Evolutionary conservation across 2,113 vertebrate species (phyloP), one percentile per base, ranked within the genome.

Genomic region (Fukomys damarensis): DNA sequence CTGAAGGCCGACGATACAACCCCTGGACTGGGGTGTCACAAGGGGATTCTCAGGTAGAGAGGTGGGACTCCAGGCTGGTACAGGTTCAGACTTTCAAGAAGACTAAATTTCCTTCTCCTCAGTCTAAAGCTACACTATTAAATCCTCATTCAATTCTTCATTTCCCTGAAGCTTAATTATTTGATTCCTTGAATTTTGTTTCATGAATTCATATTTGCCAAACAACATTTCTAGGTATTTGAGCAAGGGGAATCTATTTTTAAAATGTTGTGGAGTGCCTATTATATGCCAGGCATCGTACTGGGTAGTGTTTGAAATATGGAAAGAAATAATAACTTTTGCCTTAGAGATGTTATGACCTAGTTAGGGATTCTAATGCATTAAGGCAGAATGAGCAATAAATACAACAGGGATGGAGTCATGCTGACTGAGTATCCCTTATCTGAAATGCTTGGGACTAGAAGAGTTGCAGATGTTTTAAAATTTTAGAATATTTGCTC

Each of bases 111-210:
- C 22, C 56, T 95, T 56, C 89, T 76, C 22, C 70, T 94, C 14
- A 35, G 12, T 70, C 4, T 28, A 95, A 72, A 79, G 8, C 41
- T 56, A 1, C 61, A 63, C 79, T 81, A n/a, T 7, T 6, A 1
- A 90, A 77, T 72, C 8, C 65, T 92, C 3, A 9, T 83, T 92
- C 77, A 46, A 43, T 38, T 74, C 46, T 95, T 30, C 13, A 70
- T 56, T 86, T 91, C 59, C 82, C 94, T 86, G 20, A 89, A 70
- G 52, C 77, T 94, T 92, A 92, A 92, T 86, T 89, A 70, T 43
- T 96, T 79, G 83, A 92, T 49, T 94, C 19, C 72, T 92, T 91
- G 72, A 93, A 72, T 94, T 95, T 95, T 85, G 76, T 94, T 96
- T 89, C 93, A 49, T 83, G 63, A 94, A 94, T 94, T 35, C 90